Percentiles rank a stretch among this genome's conserved stretches.
Conservation (phyloP, 2,888 invertebrate species). For the Ommatoiulus sabulosus region DNA sequence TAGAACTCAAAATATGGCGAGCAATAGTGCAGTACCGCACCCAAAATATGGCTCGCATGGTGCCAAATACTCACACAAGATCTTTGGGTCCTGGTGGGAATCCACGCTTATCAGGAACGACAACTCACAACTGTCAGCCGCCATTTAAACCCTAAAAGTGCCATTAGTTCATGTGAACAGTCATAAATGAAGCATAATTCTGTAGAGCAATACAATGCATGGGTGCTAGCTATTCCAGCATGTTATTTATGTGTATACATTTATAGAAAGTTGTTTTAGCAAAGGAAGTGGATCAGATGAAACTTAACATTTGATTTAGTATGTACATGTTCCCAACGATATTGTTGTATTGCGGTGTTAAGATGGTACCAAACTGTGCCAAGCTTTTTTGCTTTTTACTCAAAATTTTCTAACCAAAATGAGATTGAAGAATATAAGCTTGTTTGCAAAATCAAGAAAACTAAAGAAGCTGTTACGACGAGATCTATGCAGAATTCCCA, state of each 20-base stretch:
- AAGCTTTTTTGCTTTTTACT: conserved; percentile 25
- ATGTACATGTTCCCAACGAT: conserved; percentile 19
- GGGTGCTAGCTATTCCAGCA: conserved; percentile 45
- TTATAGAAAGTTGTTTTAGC: background rate
- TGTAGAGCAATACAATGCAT: conserved; percentile 41
- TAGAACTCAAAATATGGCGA: conserved; percentile 87
- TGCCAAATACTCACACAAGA: conserved; percentile 51
- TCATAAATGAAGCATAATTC: conserved; percentile 12
- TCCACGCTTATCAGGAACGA: conserved; percentile 16
- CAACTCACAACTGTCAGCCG: conserved; percentile 15
- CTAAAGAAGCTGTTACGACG: background rate
- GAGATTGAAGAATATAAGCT: background rate
- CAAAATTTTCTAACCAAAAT: background rate
- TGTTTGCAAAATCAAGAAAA: conserved; percentile 26
- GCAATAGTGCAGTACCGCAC: conserved; percentile 74
- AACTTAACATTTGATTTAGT: conserved; percentile 23
- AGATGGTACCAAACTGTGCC: background rate
- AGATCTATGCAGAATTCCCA: background rate
- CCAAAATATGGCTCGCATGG: conserved; percentile 44
- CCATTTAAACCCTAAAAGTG: conserved; percentile 23
- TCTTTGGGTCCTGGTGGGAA: conserved; percentile 29
- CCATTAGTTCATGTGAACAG: background rate
- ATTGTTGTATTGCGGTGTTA: conserved; percentile 38
- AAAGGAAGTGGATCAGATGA: background rate
- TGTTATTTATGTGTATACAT: conserved; percentile 44